Evolutionary conservation across 2,113 vertebrate species (phyloP).

Genomic region (Myocastor coypus): DNA sequence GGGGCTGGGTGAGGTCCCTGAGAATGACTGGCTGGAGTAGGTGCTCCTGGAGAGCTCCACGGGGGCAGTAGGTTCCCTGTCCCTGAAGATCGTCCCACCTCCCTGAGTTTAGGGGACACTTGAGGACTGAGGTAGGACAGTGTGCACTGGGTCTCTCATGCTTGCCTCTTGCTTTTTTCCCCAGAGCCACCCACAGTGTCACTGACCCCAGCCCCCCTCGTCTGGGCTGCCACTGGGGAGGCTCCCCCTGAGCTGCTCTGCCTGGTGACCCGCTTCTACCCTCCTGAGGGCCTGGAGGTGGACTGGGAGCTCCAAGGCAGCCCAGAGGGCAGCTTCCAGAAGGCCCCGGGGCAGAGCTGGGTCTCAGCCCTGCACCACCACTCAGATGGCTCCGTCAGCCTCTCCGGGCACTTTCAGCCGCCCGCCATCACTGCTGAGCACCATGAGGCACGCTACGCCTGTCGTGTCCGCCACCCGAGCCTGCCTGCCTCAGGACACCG

Average conservation of each 20-base stretch:
- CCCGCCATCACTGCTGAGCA: slow-evolving; percentile 74
- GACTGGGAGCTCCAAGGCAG: slow-evolving; percentile 86
- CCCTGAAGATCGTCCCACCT: no score
- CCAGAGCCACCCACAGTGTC: slow-evolving; percentile 79
- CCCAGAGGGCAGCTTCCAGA: slow-evolving; percentile 25
- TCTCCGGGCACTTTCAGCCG: slow-evolving; percentile 85
- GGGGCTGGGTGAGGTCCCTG: slow-evolving; percentile 32
- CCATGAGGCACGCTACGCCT: slow-evolving; percentile 85
- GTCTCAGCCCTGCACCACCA: slow-evolving; percentile 87
- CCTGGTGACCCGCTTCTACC: slow-evolving; percentile 88
- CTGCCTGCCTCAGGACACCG: slow-evolving; percentile 55
- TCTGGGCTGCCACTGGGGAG: slow-evolving; percentile 83
- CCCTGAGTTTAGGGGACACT: not conserved
- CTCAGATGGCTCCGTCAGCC: slow-evolving; percentile 89
- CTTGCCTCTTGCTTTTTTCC: not conserved
- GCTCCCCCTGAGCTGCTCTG: slow-evolving; percentile 86
- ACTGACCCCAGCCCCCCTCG: slow-evolving; percentile 77
- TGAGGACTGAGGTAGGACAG: not conserved
- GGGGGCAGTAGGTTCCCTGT: not conserved
- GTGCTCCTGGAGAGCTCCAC: not conserved
- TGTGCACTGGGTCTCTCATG: not conserved
- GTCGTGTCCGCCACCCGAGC: slow-evolving; percentile 87
- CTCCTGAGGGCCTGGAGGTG: slow-evolving; percentile 86
- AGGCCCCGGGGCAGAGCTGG: slow-evolving; percentile 79
- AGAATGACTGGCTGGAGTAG: not conserved